A percentile compares a stretch with the other conserved stretches of the same genome.
These are phyloP conservation scores for Phrynosoma platyrhinos DNA, from an alignment of 2,113 vertebrate species.

Conservation along the genomic window DNA sequence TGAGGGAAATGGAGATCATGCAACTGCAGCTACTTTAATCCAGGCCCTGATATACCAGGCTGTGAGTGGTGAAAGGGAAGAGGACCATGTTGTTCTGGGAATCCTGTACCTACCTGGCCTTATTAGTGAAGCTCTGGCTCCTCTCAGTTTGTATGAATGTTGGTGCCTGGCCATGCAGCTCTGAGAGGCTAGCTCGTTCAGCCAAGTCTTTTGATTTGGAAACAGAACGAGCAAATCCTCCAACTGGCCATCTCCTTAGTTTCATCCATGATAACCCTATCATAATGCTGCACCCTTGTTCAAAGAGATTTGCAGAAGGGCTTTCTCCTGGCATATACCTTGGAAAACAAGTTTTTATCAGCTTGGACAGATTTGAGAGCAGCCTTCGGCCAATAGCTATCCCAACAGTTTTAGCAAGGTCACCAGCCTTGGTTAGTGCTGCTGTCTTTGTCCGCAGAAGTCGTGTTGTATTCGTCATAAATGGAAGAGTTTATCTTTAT, in stretches of 20 bases:
- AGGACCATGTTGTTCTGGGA: background rate
- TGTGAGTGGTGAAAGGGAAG: background rate
- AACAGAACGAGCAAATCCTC: fast-evolving
- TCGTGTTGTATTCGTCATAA: fast-evolving
- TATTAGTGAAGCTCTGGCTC: conserved; percentile 3
- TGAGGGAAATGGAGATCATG: background rate
- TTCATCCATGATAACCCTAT: background rate
- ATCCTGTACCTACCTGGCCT: background rate
- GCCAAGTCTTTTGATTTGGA: background rate
- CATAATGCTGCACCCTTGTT: background rate
- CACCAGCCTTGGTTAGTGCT: background rate
- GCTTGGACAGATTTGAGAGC: background rate
- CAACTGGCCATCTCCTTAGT: background rate
- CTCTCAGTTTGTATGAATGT: background rate
- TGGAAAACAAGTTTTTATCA: background rate
- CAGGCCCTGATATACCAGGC: no score
- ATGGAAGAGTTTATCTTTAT: fast-evolving
- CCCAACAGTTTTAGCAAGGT: fast-evolving
- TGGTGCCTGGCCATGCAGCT: background rate
- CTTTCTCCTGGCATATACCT: background rate
- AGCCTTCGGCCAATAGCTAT: background rate
- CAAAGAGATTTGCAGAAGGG: fast-evolving
- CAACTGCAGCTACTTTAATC: background rate
- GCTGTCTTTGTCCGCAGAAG: fast-evolving
- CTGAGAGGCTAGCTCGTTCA: background rate